phyloP scores from a whole-genome alignment of 2,113 vertebrate species.

The Rynchops niger region DNA sequence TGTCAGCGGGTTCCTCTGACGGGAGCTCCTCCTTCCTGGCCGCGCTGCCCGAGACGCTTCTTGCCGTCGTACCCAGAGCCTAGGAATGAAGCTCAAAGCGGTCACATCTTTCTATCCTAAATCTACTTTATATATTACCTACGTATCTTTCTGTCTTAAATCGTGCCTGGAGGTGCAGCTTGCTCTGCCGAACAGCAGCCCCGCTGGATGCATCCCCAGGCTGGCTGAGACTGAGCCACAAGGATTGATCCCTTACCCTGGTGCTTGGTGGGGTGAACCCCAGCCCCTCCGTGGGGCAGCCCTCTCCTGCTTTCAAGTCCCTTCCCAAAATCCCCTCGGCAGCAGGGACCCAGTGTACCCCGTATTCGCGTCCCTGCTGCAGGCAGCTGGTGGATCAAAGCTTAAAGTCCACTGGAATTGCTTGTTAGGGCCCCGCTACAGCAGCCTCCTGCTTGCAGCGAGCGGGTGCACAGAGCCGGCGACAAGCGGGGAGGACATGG shows the following conservation, averaged over 20 bases:
- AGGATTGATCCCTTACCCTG: background rate
- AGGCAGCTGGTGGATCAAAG: background rate
- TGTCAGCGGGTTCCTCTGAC: rapidly evolving
- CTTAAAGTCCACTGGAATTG: background rate
- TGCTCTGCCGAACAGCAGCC: too few species aligned
- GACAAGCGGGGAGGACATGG: background rate
- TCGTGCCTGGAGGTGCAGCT: too few species aligned
- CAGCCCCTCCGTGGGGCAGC: background rate
- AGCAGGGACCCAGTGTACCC: too few species aligned
- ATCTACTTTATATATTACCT: too few species aligned
- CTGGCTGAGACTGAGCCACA: background rate
- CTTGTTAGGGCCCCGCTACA: background rate
- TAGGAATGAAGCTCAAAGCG: background rate
- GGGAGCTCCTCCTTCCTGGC: background rate
- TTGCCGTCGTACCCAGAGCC: too few species aligned
- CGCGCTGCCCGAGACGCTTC: too few species aligned
- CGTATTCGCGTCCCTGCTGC: background rate
- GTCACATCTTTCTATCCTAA: rapidly evolving
- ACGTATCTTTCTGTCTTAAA: too few species aligned
- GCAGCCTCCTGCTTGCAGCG: background rate
- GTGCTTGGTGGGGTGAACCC: background rate
- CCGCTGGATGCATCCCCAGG: too few species aligned
- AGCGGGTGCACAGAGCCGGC: background rate
- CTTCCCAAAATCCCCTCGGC: background rate
- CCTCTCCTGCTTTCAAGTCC: background rate